phyloP scores from a whole-genome alignment of 64 coral and sea anemone species.

The Astreopora myriophthalma region DNA sequence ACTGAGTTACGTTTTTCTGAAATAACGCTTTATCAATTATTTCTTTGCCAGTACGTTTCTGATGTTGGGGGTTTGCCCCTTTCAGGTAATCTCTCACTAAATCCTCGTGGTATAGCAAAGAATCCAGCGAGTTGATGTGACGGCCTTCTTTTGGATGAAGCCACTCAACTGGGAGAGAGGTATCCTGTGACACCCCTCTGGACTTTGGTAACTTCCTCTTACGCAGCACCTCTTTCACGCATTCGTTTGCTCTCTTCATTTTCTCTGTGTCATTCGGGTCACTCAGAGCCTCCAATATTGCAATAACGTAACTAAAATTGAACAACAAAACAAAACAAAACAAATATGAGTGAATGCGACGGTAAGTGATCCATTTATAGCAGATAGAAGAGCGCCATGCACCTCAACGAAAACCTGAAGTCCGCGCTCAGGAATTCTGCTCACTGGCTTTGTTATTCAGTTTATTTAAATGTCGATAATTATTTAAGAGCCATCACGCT shows the following conservation, averaged over 20 bases:
- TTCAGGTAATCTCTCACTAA: slow-evolving; percentile 59
- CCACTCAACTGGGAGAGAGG: slow-evolving; percentile 75
- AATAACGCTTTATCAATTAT: slow-evolving; percentile 73
- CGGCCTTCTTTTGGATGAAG: slow-evolving; percentile 53
- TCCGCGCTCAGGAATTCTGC: too few species aligned
- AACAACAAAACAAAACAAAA: not conserved
- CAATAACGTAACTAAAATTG: slow-evolving; percentile 74
- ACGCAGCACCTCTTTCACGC: slow-evolving; percentile 46
- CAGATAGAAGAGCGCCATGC: too few species aligned
- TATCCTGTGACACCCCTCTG: slow-evolving; percentile 38
- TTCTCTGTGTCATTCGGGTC: slow-evolving; percentile 77
- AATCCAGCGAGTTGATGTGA: slow-evolving; percentile 74
- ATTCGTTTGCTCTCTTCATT: slow-evolving; percentile 36
- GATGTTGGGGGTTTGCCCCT: not conserved
- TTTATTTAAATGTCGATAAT: too few species aligned
- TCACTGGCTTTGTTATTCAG: too few species aligned
- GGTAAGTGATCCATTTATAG: not conserved
- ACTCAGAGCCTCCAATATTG: slow-evolving; percentile 69
- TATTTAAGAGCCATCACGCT: too few species aligned
- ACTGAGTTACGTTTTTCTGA: slow-evolving; percentile 41
- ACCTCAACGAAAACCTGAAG: too few species aligned
- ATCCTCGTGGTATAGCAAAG: slow-evolving; percentile 70
- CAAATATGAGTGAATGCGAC: not conserved
- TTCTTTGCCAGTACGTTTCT: slow-evolving; percentile 52
- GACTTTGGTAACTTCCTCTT: slow-evolving; percentile 42